phyloP scores from a whole-genome alignment of 2,113 vertebrate species.

The Aldabrachelys gigantea region DNA sequence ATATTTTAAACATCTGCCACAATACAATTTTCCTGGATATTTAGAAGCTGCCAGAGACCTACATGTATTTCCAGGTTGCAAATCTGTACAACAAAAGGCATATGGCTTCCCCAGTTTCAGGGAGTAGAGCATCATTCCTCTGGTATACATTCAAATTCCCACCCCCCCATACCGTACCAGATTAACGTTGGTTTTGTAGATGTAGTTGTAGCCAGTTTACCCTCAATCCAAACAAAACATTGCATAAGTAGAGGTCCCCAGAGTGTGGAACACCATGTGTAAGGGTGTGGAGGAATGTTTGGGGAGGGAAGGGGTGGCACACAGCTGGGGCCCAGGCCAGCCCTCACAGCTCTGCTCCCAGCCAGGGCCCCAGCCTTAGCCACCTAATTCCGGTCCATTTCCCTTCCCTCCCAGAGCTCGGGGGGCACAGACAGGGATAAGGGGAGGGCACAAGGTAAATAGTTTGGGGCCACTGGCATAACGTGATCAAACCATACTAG shows the following conservation, averaged over 20 bases:
- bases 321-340: too few relatives aligned
- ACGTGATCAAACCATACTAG: neutral
- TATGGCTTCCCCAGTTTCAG: neutral
- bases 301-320: too few relatives aligned
- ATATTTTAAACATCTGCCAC: neutral
- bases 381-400: too few relatives aligned
- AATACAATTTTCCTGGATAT: neutral
- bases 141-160: neutral
- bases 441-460: too few relatives aligned
- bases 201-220: neutral
- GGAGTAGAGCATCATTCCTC: neutral
- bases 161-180: too few relatives aligned
- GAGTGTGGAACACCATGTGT: too few relatives aligned
- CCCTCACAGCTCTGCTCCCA: too few relatives aligned
- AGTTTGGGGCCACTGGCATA: neutral
- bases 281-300: too few relatives aligned
- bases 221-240: neutral
- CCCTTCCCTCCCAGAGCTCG: too few relatives aligned
- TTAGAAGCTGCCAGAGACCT: neutral
- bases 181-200: neutral
- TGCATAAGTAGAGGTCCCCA: neutral
- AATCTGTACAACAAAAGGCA: neutral
- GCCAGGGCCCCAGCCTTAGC: too few relatives aligned
- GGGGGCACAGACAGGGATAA: too few relatives aligned
- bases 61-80: neutral